phyloP scores from a whole-genome alignment of 2,113 vertebrate species.

The Gorilla gorilla region DNA sequence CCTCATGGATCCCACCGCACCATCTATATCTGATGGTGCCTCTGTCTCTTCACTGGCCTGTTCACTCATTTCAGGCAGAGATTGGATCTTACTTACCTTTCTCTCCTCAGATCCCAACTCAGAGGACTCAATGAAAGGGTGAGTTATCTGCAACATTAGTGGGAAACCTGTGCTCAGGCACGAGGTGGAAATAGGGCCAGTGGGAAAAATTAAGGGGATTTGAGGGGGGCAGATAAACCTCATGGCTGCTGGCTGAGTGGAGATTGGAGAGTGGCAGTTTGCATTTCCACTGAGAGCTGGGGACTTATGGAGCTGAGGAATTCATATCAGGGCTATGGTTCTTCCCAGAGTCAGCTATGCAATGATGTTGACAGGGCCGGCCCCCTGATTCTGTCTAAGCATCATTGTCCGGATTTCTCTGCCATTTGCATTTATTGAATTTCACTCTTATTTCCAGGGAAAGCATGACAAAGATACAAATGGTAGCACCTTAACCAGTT shows the following conservation, averaged over 20 bases:
- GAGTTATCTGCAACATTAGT: not conserved
- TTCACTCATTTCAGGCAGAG: not conserved
- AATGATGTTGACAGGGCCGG: not conserved
- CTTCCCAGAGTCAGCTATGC: not conserved
- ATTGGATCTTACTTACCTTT: not conserved
- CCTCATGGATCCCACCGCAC: not conserved
- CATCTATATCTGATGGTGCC: not conserved
- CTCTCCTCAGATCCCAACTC: not conserved
- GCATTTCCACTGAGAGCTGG: not conserved
- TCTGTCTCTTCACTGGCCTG: not conserved
- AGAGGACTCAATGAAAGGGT: not conserved
- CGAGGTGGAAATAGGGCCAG: not conserved
- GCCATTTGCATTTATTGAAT: constrained; percentile 3
- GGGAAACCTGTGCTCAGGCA: not conserved
- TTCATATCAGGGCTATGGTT: not conserved
- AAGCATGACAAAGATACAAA: not conserved
- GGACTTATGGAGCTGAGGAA: not conserved
- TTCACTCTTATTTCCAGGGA: not conserved
- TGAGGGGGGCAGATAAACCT: not conserved
- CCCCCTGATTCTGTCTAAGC: not conserved
- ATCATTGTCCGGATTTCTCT: not conserved
- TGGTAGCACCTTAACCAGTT: not conserved
- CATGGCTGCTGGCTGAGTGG: not conserved
- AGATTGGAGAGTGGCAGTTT: not conserved
- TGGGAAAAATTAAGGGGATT: not conserved